phyloP scores from a whole-genome alignment of 92 coral and sea anemone species.

The Muricea muricata region DNA sequence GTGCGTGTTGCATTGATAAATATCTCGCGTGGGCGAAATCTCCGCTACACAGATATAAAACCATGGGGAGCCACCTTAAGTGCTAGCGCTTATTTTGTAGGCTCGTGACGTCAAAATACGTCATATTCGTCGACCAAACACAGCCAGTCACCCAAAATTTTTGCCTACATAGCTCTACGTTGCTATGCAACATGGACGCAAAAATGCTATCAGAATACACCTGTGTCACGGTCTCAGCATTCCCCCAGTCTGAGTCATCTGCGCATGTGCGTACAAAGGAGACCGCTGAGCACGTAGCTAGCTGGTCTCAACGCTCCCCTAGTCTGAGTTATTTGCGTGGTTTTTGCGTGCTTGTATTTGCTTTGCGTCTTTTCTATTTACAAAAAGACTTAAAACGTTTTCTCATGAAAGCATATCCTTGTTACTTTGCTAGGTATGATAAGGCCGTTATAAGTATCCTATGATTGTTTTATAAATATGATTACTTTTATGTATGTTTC shows the following conservation, averaged over 20 bases:
- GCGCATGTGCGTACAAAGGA: background rate
- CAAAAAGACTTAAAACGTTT: background rate
- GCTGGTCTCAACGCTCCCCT: slow-evolving; percentile 11
- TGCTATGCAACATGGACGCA: too few species aligned
- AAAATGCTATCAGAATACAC: too few species aligned
- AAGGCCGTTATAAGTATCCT: background rate
- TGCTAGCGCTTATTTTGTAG: too few species aligned
- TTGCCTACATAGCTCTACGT: too few species aligned
- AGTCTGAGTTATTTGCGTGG: slow-evolving; percentile 6
- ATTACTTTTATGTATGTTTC: background rate
- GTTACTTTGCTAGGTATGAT: background rate
- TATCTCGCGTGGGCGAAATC: background rate
- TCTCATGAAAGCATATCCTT: background rate
- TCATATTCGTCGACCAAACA: too few species aligned
- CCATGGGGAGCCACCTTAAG: slow-evolving; percentile 14
- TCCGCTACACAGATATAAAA: slow-evolving; percentile 2
- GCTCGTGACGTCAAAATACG: too few species aligned
- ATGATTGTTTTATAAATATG: background rate
- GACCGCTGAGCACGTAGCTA: slow-evolving; percentile 18
- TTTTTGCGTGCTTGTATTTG: background rate
- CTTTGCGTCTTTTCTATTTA: background rate
- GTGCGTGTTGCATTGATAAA: background rate
- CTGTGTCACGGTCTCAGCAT: slow-evolving; percentile 13
- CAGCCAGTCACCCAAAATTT: too few species aligned
- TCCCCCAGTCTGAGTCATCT: slow-evolving; percentile 24